Evolutionary conservation across 2,888 invertebrate genomes (phyloP).

Genomic region (Esperia sulphurella): DNA sequence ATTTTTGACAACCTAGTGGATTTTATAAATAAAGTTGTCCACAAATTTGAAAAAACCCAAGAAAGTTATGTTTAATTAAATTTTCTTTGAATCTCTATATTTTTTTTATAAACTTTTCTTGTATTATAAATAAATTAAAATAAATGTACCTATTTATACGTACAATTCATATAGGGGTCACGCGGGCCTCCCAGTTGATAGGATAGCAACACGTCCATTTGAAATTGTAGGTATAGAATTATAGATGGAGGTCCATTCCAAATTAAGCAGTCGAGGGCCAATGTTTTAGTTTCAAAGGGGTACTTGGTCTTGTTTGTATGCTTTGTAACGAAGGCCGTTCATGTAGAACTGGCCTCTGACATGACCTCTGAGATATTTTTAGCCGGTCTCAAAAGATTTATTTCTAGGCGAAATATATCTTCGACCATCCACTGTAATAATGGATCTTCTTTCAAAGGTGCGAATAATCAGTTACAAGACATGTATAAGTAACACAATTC

Average conservation of each 20-base stretch:
- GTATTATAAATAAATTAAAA: no score
- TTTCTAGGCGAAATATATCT: slow-evolving; percentile 10
- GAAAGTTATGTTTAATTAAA: background rate
- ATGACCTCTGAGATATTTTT: slow-evolving; percentile 5
- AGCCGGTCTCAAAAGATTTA: slow-evolving; percentile 10
- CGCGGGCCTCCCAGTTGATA: no score
- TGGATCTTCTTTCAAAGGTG: slow-evolving; percentile 5
- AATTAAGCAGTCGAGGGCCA: no score
- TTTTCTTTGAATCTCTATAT: no score
- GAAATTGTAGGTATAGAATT: no score
- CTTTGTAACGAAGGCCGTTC: slow-evolving; percentile 7
- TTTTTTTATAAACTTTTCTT: no score
- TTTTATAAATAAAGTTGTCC: background rate
- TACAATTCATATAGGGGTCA: no score
- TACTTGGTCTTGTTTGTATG: slow-evolving; percentile 4
- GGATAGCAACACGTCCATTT: no score
- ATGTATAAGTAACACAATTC: background rate
- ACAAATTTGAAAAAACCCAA: background rate
- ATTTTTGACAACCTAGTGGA: background rate
- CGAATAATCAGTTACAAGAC: background rate
- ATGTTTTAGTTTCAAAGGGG: slow-evolving; percentile 1
- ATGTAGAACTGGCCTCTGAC: slow-evolving; percentile 11
- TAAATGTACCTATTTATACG: no score
- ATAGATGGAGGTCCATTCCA: no score
- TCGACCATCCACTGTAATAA: slow-evolving; percentile 7